Evolutionary conservation across 2,113 vertebrate genomes (phyloP).

Genomic region (Fregata magnificens): DNA sequence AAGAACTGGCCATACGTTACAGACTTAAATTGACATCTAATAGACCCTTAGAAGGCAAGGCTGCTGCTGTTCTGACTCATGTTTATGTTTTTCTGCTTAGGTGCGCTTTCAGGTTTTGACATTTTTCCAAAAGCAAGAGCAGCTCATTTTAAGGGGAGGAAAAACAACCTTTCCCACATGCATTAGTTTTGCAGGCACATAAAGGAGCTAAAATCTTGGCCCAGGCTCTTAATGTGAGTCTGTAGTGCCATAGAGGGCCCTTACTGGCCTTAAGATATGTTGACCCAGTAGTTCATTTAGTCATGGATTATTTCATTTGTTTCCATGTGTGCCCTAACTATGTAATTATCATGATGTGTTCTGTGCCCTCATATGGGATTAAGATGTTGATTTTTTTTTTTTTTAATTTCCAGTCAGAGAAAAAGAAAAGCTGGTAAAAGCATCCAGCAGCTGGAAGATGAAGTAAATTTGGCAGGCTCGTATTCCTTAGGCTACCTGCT

Average conservation of each 20-base stretch:
- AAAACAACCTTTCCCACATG: neutral
- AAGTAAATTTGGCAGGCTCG: neutral
- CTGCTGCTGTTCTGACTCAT: neutral
- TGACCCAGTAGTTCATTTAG: neutral
- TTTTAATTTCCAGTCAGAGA: neutral
- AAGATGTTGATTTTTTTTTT: neutral
- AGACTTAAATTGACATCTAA: neutral
- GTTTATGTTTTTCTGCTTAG: neutral
- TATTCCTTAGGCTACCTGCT: slow-evolving; percentile 5
- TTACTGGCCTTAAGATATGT: neutral
- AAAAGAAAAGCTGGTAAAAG: neutral
- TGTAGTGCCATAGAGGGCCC: neutral
- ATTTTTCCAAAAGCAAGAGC: neutral
- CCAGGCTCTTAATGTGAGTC: neutral
- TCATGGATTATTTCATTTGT: neutral
- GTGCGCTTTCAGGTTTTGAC: neutral
- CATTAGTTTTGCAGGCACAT: neutral
- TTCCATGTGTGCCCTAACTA: neutral
- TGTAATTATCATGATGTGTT: neutral
- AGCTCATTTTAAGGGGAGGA: neutral
- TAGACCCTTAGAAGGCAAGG: neutral
- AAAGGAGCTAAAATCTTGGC: neutral
- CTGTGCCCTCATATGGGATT: neutral
- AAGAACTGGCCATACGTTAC: neutral
- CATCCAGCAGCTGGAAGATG: neutral